Conservation (phyloP, 2,888 invertebrate species). For the Caenorhabditis plicata region DNA sequence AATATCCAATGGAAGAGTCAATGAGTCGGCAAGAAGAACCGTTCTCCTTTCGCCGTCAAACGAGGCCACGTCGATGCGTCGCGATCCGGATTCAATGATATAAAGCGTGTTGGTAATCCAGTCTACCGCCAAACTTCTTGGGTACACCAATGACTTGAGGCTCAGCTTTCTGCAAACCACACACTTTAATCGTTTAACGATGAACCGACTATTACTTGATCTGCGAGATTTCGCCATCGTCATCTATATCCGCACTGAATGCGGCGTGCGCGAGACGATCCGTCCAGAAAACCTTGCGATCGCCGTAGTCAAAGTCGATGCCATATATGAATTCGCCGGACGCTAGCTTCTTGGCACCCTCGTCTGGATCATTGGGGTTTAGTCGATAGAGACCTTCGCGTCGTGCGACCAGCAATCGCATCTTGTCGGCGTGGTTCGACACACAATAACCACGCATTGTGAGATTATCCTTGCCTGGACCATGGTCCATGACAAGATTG, state of each 20-base stretch:
- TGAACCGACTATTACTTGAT: conserved; percentile 49
- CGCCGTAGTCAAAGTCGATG: conserved; percentile 88
- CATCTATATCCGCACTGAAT: conserved; percentile 59
- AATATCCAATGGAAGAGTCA: conserved; percentile 86
- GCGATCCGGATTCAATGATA: conserved; percentile 73
- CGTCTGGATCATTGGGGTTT: conserved; percentile 43
- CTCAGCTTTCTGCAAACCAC: conserved; percentile 49
- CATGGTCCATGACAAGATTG: conserved; percentile 45
- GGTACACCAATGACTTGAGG: conserved; percentile 62
- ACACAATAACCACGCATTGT: conserved; percentile 62
- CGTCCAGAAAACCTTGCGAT: conserved; percentile 82
- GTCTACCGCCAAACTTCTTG: conserved; percentile 79
- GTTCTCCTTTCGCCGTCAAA: conserved; percentile 82
- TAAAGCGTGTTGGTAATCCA: conserved; percentile 96
- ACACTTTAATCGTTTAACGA: neutral
- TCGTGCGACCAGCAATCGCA: conserved; percentile 63
- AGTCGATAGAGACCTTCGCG: conserved; percentile 61
- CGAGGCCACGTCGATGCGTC: conserved; percentile 91
- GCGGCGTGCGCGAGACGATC: conserved; percentile 63
- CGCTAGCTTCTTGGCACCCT: conserved; percentile 55
- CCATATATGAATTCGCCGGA: conserved; percentile 71
- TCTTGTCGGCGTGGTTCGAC: conserved; percentile 59
- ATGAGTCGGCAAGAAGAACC: conserved; percentile 84
- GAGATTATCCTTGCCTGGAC: conserved; percentile 52
- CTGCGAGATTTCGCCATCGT: conserved; percentile 58